A percentile compares a stretch with the other conserved stretches of the same genome.
Conservation (phyloP, 92 coral and sea anemone species). For the Bergia puertoricense region DNA sequence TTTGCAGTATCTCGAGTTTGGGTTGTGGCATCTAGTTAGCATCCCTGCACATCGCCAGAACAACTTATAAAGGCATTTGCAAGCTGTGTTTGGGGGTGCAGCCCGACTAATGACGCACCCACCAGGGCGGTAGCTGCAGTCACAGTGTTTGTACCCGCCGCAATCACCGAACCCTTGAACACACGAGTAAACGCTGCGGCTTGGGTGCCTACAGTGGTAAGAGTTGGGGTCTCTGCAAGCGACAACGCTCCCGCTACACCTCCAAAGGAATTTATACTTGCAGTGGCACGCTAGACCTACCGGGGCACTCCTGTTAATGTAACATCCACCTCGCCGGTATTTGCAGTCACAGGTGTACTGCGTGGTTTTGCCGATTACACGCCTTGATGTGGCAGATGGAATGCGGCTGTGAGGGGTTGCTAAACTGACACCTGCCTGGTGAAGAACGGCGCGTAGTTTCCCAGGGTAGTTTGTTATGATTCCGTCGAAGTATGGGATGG, state of each 20-base stretch:
- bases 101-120: background rate
- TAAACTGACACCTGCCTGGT: background rate
- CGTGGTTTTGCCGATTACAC: background rate
- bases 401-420: background rate
- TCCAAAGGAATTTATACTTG: background rate
- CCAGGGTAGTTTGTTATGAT: conserved; percentile 8
- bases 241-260: background rate
- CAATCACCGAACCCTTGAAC: background rate
- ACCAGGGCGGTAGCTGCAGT: background rate
- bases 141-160: background rate
- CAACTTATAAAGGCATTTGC: background rate
- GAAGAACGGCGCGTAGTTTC: background rate
- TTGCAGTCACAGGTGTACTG: background rate
- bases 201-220: background rate
- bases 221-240: background rate
- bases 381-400: background rate
- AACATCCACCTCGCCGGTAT: background rate
- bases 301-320: background rate
- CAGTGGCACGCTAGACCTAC: background rate
- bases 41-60: background rate
- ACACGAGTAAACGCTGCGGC: background rate
- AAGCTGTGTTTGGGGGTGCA: background rate
- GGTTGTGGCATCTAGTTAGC: background rate
- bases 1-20: background rate
- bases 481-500: conserved; percentile 2